Conservation (phyloP, 2,113 vertebrate species). For the Neolamprologus fasciatus region DNA sequence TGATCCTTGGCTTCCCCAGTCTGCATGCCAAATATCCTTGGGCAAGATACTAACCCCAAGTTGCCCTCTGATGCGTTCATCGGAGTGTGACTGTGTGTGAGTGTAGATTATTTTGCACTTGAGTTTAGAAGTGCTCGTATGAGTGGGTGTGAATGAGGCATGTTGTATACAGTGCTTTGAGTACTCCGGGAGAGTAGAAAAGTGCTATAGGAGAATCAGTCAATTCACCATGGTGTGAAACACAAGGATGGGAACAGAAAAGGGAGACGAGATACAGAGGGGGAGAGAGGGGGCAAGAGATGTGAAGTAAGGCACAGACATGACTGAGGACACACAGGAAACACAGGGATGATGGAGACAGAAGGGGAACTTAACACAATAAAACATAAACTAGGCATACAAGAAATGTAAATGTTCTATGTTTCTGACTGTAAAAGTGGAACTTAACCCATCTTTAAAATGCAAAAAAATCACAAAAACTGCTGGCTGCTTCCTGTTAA, state of each 20-base stretch:
- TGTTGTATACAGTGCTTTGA: fast-evolving
- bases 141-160: not conserved
- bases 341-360: not conserved
- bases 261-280: fast-evolving
- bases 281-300: fast-evolving
- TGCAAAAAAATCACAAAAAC: not conserved
- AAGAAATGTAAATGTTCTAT: not conserved
- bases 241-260: not conserved
- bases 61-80: fast-evolving
- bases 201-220: not conserved
- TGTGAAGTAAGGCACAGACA: not conserved
- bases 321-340: not conserved
- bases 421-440: not conserved
- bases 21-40: not conserved
- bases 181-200: not conserved
- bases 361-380: not conserved
- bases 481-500: not conserved
- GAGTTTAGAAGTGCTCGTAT: not conserved
- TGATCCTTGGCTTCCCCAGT: not conserved
- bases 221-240: fast-evolving
- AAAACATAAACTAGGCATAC: not conserved
- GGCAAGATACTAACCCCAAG: not conserved
- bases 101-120: not conserved
- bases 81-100: fast-evolving
- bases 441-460: not conserved